Conservation (phyloP, 2,113 vertebrate genomes). For the Edolisoma coerulescens region DNA sequence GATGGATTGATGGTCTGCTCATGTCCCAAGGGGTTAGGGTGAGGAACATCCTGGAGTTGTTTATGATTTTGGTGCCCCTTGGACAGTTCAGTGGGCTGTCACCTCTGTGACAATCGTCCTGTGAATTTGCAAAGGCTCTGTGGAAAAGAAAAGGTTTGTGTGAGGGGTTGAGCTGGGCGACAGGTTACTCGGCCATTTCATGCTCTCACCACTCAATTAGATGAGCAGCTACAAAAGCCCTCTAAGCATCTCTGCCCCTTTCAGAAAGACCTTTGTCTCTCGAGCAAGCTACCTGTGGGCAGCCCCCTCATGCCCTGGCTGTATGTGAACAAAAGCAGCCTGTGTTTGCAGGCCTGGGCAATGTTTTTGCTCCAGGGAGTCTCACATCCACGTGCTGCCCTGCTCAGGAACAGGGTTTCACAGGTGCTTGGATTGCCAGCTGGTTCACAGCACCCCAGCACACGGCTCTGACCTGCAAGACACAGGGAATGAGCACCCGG, state of each 20-base stretch:
- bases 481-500: accelerated
- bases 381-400: neutral
- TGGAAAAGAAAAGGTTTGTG: neutral
- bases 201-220: neutral
- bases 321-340: neutral
- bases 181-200: neutral
- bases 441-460: neutral
- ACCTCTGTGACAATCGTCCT: neutral
- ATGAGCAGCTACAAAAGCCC: neutral
- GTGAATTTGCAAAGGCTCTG: neutral
- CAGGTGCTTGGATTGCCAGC: neutral
- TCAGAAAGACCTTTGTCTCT: neutral
- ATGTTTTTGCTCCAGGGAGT: neutral
- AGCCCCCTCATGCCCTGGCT: neutral
- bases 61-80: neutral
- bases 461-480: neutral
- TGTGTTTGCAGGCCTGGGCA: neutral
- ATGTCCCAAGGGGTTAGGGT: neutral
- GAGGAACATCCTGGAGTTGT: neutral
- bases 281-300: neutral
- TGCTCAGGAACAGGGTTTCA: neutral
- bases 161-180: neutral
- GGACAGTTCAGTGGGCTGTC: neutral
- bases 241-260: neutral
- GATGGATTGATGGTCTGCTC: neutral